phyloP scores from a whole-genome alignment of 2,113 vertebrate genomes.

The Silurus asotus region DNA sequence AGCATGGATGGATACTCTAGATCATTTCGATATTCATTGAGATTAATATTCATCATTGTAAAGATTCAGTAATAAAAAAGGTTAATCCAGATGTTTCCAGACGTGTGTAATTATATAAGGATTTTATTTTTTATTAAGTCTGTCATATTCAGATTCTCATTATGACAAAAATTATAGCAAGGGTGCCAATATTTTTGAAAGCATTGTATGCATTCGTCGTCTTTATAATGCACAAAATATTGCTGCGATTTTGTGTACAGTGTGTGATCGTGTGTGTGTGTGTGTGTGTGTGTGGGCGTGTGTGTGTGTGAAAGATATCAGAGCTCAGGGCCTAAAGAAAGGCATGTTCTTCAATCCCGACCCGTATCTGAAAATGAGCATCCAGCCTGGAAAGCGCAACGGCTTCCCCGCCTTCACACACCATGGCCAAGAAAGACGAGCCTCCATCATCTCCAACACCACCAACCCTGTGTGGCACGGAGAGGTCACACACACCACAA shows the following conservation, averaged over 20 bases:
- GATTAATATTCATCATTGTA: too few species aligned
- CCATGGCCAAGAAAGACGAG: conserved; percentile 90
- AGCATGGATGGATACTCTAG: too few species aligned
- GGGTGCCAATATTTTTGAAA: background rate
- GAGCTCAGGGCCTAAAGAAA: conserved; percentile 91
- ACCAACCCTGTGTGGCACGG: conserved; percentile 92
- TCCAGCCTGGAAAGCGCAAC: conserved; percentile 90
- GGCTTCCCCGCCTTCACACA: conserved; percentile 91
- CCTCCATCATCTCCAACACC: conserved; percentile 92
- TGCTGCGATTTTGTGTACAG: background rate
- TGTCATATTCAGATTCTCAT: too few species aligned
- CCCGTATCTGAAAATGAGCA: conserved; percentile 97
- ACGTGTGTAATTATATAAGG: background rate
- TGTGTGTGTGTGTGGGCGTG: conserved; percentile 27
- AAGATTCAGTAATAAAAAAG: too few species aligned
- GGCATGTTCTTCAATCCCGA: conserved; percentile 99
- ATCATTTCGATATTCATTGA: too few species aligned
- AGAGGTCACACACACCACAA: conserved; percentile 74
- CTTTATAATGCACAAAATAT: background rate
- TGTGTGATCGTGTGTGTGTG: conserved; percentile 1
- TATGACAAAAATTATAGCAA: too few species aligned
- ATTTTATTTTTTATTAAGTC: too few species aligned
- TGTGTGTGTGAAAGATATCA: conserved; percentile 77
- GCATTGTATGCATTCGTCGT: background rate
- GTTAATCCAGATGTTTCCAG: too few species aligned